Conservation (phyloP, 2,888 invertebrate species). For the Drosophila borborema region DNA sequence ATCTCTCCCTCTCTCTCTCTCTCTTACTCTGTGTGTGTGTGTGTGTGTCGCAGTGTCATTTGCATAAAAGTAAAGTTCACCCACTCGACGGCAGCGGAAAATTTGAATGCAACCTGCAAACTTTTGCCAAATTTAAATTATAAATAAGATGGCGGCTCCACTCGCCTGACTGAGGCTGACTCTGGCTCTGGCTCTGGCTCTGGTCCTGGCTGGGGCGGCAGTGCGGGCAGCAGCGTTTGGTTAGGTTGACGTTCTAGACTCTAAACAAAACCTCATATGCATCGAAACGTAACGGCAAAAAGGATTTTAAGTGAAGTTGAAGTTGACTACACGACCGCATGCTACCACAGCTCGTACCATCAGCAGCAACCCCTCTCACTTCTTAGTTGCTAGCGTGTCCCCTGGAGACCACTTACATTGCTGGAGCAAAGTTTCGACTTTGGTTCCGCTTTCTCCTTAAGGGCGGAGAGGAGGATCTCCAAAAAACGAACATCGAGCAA, state of each 20-base stretch:
- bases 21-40: slow-evolving; percentile 22
- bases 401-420: slow-evolving; percentile 74
- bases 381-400: not conserved
- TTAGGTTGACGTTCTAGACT: slow-evolving; percentile 36
- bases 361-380: not conserved
- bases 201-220: slow-evolving; percentile 8
- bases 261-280: slow-evolving; percentile 81
- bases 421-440: slow-evolving; percentile 69
- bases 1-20: not conserved
- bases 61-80: slow-evolving; percentile 80
- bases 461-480: slow-evolving; percentile 36
- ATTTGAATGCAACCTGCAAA: slow-evolving; percentile 79
- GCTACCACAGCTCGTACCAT: slow-evolving; percentile 39
- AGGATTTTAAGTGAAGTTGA: slow-evolving; percentile 82
- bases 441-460: slow-evolving; percentile 19
- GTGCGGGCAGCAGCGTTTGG: not conserved
- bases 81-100: slow-evolving; percentile 72
- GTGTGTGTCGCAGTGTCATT: slow-evolving; percentile 65
- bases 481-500: slow-evolving; percentile 69
- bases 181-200: slow-evolving; percentile 8
- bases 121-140: slow-evolving; percentile 79
- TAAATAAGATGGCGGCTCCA: slow-evolving; percentile 69
- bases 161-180: slow-evolving; percentile 23
- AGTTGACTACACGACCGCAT: slow-evolving; percentile 79
- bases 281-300: slow-evolving; percentile 80